Percentiles rank a stretch among this genome's conserved stretches.
These are phyloP conservation scores for Drosophila subsilvestris DNA, from an alignment of 2,888 invertebrate species.

Conservation along the genomic window DNA sequence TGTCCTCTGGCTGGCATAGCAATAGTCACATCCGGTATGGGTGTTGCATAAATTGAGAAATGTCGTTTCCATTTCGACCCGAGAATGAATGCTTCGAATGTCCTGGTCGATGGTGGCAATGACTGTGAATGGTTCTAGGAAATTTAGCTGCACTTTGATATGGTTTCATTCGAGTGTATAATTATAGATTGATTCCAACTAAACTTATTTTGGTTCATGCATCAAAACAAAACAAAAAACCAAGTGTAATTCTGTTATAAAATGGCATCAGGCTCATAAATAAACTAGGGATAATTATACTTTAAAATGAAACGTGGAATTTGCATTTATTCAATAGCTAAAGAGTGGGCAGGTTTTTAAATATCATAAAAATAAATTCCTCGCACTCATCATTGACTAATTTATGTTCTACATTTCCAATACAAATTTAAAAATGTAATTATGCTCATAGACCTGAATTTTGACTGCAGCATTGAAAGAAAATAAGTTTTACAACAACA, in stretches of 20 bases:
- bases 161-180: background rate
- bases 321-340: background rate
- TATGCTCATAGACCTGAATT: too few species aligned
- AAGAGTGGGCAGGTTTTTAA: background rate
- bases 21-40: conserved; percentile 23
- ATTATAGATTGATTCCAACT: too few species aligned
- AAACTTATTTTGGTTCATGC: background rate
- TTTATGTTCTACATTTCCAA: too few species aligned
- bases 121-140: background rate
- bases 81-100: conserved; percentile 23
- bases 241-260: too few species aligned
- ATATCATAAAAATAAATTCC: too few species aligned
- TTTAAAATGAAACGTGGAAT: background rate
- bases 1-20: conserved; percentile 23
- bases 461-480: too few species aligned
- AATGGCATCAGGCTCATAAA: background rate
- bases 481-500: too few species aligned
- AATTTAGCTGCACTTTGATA: background rate
- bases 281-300: background rate
- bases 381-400: too few species aligned
- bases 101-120: background rate
- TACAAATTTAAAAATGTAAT: too few species aligned
- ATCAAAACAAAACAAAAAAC: too few species aligned
- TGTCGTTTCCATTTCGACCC: conserved; percentile 36
- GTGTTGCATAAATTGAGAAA: conserved; percentile 47